Evolutionary conservation across 1,140 invertebrate genomes (phyloP).

Genomic region (Cydia pomonella): DNA sequence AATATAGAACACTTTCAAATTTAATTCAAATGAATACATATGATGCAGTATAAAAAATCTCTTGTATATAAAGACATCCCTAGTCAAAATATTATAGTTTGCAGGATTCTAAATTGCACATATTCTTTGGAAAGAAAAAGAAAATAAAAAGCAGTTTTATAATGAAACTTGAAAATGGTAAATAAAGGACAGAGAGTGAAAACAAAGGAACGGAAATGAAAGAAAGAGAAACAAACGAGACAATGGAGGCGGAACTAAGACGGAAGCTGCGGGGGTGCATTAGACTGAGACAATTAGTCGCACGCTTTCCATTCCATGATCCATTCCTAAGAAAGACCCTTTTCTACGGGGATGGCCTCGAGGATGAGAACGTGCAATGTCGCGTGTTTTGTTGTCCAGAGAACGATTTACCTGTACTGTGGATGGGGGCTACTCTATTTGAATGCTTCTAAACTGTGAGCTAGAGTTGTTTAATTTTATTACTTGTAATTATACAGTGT

Average conservation of each 20-base stretch:
- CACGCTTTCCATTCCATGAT: constrained; percentile 26
- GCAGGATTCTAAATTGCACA: neutral
- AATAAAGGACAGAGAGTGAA: constrained; percentile 24
- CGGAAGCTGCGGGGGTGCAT: constrained; percentile 50
- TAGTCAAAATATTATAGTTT: neutral
- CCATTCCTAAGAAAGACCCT: constrained; percentile 14
- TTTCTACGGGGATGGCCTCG: neutral
- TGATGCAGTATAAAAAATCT: too few relatives aligned
- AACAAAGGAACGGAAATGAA: constrained; percentile 32
- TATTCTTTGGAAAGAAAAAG: neutral
- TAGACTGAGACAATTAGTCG: constrained; percentile 48
- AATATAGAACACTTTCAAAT: too few relatives aligned
- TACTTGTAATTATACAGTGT: too few relatives aligned
- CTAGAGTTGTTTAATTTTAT: neutral
- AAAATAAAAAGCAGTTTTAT: neutral
- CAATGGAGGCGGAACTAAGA: constrained; percentile 46
- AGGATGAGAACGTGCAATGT: neutral
- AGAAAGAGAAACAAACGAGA: constrained; percentile 37
- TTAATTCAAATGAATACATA: too few relatives aligned
- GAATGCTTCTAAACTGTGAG: neutral
- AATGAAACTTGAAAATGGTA: constrained; percentile 24
- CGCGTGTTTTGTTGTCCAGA: neutral
- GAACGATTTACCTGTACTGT: neutral
- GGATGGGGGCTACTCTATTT: neutral
- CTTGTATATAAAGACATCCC: too few relatives aligned